phyloP scores from a whole-genome alignment of 2,113 vertebrate species.

The Crotophaga sulcirostris region DNA sequence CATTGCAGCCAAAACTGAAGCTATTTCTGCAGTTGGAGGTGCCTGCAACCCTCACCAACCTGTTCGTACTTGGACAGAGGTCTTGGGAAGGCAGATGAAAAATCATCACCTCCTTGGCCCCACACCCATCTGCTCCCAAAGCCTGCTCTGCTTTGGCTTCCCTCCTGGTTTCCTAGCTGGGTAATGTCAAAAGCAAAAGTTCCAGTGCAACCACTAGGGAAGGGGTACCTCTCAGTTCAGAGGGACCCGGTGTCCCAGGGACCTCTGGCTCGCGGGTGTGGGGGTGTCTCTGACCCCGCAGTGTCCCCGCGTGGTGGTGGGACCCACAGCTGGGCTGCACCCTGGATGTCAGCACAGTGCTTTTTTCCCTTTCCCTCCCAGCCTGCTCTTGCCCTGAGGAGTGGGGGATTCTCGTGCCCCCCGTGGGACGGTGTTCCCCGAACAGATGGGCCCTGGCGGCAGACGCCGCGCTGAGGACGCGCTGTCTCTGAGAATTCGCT shows the following conservation, averaged over 20 bases:
- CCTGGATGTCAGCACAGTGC: not conserved
- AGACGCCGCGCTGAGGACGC: fast-evolving
- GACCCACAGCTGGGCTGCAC: not conserved
- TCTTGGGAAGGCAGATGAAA: not conserved
- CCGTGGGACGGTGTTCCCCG: not conserved
- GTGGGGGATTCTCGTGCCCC: not conserved
- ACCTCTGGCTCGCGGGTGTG: too few species aligned
- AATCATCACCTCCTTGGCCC: not conserved
- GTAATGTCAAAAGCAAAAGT: fast-evolving
- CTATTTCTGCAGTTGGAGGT: not conserved
- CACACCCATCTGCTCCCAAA: not conserved
- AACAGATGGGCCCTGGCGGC: not conserved
- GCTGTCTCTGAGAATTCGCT: not conserved
- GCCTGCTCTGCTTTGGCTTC: not conserved
- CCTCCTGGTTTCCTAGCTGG: not conserved
- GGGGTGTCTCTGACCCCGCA: not conserved
- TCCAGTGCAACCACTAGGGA: not conserved
- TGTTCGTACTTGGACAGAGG: not conserved
- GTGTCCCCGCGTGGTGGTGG: not conserved
- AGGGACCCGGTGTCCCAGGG: too few species aligned
- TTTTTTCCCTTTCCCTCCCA: not conserved
- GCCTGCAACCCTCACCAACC: not conserved
- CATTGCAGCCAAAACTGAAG: not conserved
- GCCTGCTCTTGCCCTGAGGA: not conserved
- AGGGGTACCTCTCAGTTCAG: not conserved